Percentiles rank a stretch among this genome's conserved stretches.
phyloP scores from a whole-genome alignment of 1,140 invertebrate species.

The Drosophila erecta region DNA sequence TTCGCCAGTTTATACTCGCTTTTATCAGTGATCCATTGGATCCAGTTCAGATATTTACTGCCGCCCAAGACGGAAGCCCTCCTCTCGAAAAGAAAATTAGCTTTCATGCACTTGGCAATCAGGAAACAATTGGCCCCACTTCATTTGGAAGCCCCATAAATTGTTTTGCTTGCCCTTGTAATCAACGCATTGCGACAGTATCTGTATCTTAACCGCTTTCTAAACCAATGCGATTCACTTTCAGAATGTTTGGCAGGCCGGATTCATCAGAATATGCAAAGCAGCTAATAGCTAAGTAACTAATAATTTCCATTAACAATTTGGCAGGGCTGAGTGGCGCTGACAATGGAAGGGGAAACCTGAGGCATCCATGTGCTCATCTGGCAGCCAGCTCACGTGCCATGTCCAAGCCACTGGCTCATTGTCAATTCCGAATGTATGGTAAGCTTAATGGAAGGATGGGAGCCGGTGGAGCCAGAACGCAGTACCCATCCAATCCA shows the following conservation, averaged over 20 bases:
- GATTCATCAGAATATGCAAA: constrained; percentile 51
- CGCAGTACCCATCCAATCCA: not conserved
- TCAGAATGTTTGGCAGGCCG: not conserved
- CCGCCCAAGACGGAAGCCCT: not conserved
- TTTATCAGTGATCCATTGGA: constrained; percentile 39
- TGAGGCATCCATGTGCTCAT: not conserved
- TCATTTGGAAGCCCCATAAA: not conserved
- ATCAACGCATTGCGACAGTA: no score
- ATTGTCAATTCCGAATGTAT: constrained; percentile 48
- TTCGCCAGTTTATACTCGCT: constrained; percentile 24
- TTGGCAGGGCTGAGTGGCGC: constrained; percentile 5
- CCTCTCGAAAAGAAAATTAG: no score
- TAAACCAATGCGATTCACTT: no score
- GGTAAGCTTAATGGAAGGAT: not conserved
- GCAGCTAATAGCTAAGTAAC: constrained; percentile 48
- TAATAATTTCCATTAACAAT: constrained; percentile 62
- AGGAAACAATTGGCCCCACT: not conserved
- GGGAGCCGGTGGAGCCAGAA: no score
- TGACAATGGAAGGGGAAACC: not conserved
- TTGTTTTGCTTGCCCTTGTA: no score
- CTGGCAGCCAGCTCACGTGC: constrained; percentile 45
- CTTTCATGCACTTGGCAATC: not conserved
- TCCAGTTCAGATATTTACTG: constrained; percentile 21
- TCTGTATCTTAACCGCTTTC: no score
- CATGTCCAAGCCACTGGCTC: constrained; percentile 10